These are phyloP conservation scores for Protodeltote pygarga DNA, from an alignment of 2,888 invertebrate species.

Conservation along the genomic window DNA sequence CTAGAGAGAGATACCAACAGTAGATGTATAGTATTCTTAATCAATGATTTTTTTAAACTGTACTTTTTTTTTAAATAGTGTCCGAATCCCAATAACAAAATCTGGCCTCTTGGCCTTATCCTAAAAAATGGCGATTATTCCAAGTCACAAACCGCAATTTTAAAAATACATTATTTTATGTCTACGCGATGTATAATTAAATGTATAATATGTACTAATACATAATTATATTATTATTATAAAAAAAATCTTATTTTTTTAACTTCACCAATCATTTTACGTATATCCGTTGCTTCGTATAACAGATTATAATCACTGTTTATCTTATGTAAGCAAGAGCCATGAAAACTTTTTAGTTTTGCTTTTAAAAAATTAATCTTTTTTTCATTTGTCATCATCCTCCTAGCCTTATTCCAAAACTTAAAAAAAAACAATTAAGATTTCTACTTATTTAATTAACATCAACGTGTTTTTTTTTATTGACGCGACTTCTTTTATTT, in stretches of 20 bases:
- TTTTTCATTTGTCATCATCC: too few species aligned
- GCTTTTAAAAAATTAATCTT: too few species aligned
- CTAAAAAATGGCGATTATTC: constrained; percentile 42
- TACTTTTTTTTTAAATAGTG: constrained; percentile 7
- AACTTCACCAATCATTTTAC: constrained; percentile 74
- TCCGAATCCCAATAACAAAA: constrained; percentile 23
- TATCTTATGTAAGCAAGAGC: constrained; percentile 21
- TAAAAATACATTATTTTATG: constrained; percentile 67
- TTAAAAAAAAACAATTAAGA: too few species aligned
- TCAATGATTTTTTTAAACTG: neutral
- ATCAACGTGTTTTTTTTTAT: too few species aligned
- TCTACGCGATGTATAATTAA: constrained; percentile 56
- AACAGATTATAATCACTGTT: constrained; percentile 64
- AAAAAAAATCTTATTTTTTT: constrained; percentile 54
- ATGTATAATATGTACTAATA: constrained; percentile 52
- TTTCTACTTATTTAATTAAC: too few species aligned
- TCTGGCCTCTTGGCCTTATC: constrained; percentile 4
- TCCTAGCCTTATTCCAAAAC: too few species aligned
- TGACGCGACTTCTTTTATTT: too few species aligned
- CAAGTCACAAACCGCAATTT: constrained; percentile 52
- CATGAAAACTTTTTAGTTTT: constrained; percentile 5
- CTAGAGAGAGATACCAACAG: too few species aligned
- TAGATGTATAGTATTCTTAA: too few species aligned
- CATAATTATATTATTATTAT: constrained; percentile 50
- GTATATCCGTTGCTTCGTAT: constrained; percentile 83